A percentile compares a stretch with the other conserved stretches of the same genome.
phyloP scores from a whole-genome alignment of 2,888 invertebrate species.

The Noctua janthe region DNA sequence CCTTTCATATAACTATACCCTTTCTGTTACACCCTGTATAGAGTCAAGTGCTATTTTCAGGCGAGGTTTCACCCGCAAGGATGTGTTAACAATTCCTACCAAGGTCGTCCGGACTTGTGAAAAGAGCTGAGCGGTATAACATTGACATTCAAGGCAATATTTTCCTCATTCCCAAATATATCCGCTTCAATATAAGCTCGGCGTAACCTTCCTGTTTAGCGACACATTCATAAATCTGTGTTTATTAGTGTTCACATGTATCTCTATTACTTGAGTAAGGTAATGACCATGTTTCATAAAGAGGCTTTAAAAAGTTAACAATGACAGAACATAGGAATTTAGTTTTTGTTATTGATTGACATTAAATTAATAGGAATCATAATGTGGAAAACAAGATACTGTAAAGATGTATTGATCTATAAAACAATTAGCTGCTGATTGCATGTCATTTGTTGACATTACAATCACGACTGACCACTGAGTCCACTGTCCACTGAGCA shows the following conservation, averaged over 20 bases:
- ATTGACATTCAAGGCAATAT: constrained; percentile 48
- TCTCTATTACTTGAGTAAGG: constrained; percentile 1
- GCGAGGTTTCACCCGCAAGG: neutral
- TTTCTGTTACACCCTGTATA: too few relatives aligned
- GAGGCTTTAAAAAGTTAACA: neutral
- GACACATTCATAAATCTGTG: constrained; percentile 14
- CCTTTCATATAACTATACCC: too few relatives aligned
- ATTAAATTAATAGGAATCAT: neutral
- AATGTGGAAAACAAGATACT: neutral
- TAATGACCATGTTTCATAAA: neutral
- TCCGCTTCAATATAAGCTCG: neutral
- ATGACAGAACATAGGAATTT: neutral
- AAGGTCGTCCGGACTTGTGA: neutral
- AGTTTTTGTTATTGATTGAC: neutral
- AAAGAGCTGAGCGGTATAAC: constrained; percentile 8
- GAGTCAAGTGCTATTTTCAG: too few relatives aligned
- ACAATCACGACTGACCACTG: neutral
- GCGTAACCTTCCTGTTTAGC: neutral
- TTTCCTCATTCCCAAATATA: constrained; percentile 39
- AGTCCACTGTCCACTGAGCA: neutral
- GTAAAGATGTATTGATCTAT: neutral
- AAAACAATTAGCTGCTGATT: too few relatives aligned
- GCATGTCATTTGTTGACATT: neutral
- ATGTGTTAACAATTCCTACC: neutral
- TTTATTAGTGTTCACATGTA: constrained; percentile 6